Percentiles rank a stretch among this genome's conserved stretches.
Evolutionary conservation across 2,797 vertebrate species (phyloP).

Genomic region (Esox lucius): DNA sequence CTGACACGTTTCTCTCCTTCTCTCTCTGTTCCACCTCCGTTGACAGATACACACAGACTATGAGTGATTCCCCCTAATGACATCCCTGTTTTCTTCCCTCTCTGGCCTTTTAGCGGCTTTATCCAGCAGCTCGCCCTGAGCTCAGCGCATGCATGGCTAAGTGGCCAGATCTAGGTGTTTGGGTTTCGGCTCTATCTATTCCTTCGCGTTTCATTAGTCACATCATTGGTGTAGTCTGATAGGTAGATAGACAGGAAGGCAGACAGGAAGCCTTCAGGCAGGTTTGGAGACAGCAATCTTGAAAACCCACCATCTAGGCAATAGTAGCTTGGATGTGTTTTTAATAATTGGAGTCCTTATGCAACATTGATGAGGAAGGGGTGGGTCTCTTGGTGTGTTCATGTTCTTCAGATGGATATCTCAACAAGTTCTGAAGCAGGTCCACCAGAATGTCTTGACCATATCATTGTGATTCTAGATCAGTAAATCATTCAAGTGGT

Average conservation of each 20-base stretch:
- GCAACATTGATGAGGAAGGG: no score
- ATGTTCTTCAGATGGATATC: no score
- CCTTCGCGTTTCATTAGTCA: slow-evolving; percentile 54
- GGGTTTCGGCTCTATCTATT: slow-evolving; percentile 73
- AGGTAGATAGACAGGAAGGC: slow-evolving; percentile 23
- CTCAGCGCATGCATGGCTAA: slow-evolving; percentile 34
- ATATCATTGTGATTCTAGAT: no score
- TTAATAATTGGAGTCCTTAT: no score
- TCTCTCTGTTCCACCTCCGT: slow-evolving; percentile 12
- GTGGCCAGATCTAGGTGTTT: slow-evolving; percentile 67
- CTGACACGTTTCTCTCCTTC: neutral
- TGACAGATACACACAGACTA: slow-evolving; percentile 36
- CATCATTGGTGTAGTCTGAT: slow-evolving; percentile 43
- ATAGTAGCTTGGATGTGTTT: no score
- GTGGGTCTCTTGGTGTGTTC: no score
- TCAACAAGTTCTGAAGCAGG: no score
- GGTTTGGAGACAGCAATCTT: neutral
- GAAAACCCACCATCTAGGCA: no score
- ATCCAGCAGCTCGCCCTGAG: slow-evolving; percentile 1
- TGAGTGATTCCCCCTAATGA: slow-evolving; percentile 44
- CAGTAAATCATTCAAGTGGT: no score
- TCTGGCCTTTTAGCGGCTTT: slow-evolving; percentile 35
- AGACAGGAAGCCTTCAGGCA: neutral
- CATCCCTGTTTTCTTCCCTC: slow-evolving; percentile 41
- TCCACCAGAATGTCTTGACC: no score